Base-by-base conservation (phyloP, 1,140 invertebrate genomes). In the Ooceraea biroi region DNA sequence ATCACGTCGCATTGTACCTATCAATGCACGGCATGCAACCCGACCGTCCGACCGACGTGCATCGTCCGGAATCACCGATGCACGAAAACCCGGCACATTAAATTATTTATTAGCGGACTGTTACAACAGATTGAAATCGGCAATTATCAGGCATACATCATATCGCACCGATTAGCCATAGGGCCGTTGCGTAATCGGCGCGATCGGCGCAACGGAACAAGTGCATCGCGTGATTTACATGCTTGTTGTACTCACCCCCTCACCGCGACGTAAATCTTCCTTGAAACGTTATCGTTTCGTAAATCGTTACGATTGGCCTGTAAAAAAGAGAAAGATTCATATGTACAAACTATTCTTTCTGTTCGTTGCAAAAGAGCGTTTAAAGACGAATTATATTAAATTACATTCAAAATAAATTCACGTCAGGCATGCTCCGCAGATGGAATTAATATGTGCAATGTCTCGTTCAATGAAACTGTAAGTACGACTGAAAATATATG, bases 1-100 rank as follows among this genome's bases (percentile, higher is more conserved):
- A 93, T 92, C 91, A 92, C 83, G 88, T 91, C 85, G 80, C 85
- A 89, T 89, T 89, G 90, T 89, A 85, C 89, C 87, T 89, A 89
- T 91, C 92, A 90, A 92, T 92, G 90, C 85, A 69, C 61, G 76
- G 88, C 93, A 93, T 93, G 92, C 92, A 90, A 93, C 66, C 36
- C 83, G 68, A 61, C 50, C 65, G 65, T 25, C 63, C 19, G 69
- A 57, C 78, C 69, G 82, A 58, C 80, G 72, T 80, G 83, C 83
- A 77, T 77, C 85, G 65, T 74, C 77, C 50, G 86, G 22, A 82
- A 72, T 68, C 66, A 85, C 50, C 60, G 69, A 82, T 77, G 83
- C 83, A 87, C 83, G 86, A 77, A 85, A 88, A 85, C 63, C 58
- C 27, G 83, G 71, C 63, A 48, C 48, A 63, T 85, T 73, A 66